Evolutionary conservation across 1,140 invertebrate species (phyloP), one percentile per base, ranked within the genome.

Genomic region (Nasonia longicornis): DNA sequence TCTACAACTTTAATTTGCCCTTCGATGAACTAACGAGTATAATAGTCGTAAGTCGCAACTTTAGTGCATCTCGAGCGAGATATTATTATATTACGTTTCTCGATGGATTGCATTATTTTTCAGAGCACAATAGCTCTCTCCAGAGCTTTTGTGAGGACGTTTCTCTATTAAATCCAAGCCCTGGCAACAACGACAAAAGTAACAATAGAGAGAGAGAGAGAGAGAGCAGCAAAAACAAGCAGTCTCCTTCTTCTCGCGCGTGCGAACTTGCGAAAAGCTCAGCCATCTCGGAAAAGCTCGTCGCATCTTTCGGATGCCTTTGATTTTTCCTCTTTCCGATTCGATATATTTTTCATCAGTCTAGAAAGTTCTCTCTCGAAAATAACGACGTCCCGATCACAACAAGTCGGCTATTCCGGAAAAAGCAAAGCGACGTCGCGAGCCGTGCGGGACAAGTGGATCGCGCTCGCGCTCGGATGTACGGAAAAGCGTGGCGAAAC

Each of bases 301-400:
- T 7, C 52, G 16, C 52, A n/a, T 58, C 52, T 20, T n/a, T 6
- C 2, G 2, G 52, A 16, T 7, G 16, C 52, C 20, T 58, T n/a
- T 58, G 52, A 58, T 58, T 58, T 58, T 6, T 14, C 16, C 16
- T 16, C 20, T 58, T n/a, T 58, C n/a, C 6, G 52, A 58, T 58
- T 58, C 52, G 20, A 58, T 58, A 58, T 58, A 58, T 58, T n/a
- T 67, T 67, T 67, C 64, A 67, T 31, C 64, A 31, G 22, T 29
- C 26, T 10, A 67, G 29, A 67, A 67, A 67, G 20, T n/a, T n/a
- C 20, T 31, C 20, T 31, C 29, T 64, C 35, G 20, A 76, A 63
- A 26, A 64, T 75, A 29, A 77, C 64, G 66, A 42, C 52, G 20
- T n/a, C 52, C n/a, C 52, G 64, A 66, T 77, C 63, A 45, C 63